Percentiles rank a stretch among this genome's conserved stretches.
Conservation (phyloP, 2,888 invertebrate species). For the Ochropacha duplaris region DNA sequence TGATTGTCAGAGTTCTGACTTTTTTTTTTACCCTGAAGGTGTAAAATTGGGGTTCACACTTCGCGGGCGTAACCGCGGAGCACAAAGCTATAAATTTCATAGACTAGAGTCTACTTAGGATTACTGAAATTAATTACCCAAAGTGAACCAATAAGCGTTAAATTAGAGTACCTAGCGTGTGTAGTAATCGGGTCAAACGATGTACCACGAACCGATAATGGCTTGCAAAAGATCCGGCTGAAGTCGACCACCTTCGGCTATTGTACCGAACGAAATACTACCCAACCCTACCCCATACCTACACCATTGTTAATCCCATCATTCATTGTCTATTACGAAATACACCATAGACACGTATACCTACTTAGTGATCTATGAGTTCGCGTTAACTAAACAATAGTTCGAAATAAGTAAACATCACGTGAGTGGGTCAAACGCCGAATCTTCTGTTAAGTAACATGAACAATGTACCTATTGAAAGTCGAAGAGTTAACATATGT, state of each 20-base stretch:
- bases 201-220: constrained; percentile 33
- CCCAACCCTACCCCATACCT: constrained; percentile 13
- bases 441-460: constrained; percentile 25
- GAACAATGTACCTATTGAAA: constrained; percentile 17
- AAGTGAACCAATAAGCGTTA: constrained; percentile 13
- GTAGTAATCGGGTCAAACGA: constrained; percentile 46
- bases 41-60: no score
- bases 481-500: constrained; percentile 15
- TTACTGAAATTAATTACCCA: background rate
- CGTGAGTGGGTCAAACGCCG: constrained; percentile 22
- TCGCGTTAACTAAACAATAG: constrained; percentile 5
- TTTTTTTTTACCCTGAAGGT: no score
- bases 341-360: constrained; percentile 9
- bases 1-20: no score
- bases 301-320: constrained; percentile 26
- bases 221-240: constrained; percentile 73
- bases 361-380: constrained; percentile 6
- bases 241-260: constrained; percentile 38
- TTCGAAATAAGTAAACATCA: constrained; percentile 13
- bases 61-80: no score
- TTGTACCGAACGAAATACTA: constrained; percentile 42
- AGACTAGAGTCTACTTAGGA: constrained; percentile 3
- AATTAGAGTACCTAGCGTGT: constrained; percentile 22
- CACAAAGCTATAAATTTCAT: no score
- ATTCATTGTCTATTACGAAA: constrained; percentile 12